These are phyloP conservation scores for Crax fasciolata DNA, from an alignment of 2,797 vertebrate species.

Conservation along the genomic window DNA sequence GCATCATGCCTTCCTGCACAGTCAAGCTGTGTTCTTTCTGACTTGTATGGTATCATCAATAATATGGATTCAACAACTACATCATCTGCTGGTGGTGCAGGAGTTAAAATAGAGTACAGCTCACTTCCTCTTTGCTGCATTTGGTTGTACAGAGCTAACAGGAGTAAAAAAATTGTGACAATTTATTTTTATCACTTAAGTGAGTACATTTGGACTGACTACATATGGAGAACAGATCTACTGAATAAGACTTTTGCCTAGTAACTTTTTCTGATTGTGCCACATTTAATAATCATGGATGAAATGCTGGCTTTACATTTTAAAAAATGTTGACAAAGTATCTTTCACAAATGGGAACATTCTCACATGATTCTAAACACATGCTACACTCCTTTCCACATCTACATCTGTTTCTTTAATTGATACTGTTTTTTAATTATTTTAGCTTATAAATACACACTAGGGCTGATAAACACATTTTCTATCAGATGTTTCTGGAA, in stretches of 20 bases:
- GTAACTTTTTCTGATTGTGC: constrained; percentile 69
- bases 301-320: constrained; percentile 73
- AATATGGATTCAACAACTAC: background rate
- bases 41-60: constrained; percentile 40
- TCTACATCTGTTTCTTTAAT: constrained; percentile 69
- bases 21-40: constrained; percentile 63
- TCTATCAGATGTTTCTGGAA: constrained; percentile 50
- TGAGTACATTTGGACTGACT: constrained; percentile 50
- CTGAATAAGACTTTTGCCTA: constrained; percentile 55
- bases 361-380: constrained; percentile 55
- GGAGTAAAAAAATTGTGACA: constrained; percentile 62
- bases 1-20: constrained; percentile 57
- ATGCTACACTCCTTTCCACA: constrained; percentile 52
- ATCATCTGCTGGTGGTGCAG: constrained; percentile 62
- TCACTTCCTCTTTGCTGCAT: constrained; percentile 56
- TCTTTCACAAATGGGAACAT: constrained; percentile 69
- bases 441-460: constrained; percentile 66
- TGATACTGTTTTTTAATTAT: constrained; percentile 73
- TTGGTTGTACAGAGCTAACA: constrained; percentile 56
- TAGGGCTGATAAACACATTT: constrained; percentile 43
- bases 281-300: constrained; percentile 76
- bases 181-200: constrained; percentile 70
- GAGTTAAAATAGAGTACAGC: constrained; percentile 61
- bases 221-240: constrained; percentile 65
- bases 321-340: constrained; percentile 73